Evolutionary conservation across 2,888 invertebrate species (phyloP).

Genomic region (Merodon equestris): DNA sequence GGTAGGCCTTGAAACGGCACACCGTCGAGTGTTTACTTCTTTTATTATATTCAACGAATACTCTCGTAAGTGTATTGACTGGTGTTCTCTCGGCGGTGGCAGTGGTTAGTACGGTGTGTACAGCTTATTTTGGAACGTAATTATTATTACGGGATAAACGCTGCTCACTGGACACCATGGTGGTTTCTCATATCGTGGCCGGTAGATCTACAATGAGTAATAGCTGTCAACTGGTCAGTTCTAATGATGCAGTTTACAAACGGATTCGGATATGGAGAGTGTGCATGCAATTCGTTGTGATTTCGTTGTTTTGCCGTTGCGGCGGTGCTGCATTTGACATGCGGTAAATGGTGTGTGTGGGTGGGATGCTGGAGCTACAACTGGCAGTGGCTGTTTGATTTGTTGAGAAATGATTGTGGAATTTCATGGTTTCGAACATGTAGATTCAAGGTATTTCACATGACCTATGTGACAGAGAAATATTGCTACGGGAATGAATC

Average conservation of each 20-base stretch:
- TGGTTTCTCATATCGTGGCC: conserved; percentile 58
- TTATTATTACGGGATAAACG: conserved; percentile 65
- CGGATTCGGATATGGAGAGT: conserved; percentile 30
- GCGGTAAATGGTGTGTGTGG: conserved; percentile 44
- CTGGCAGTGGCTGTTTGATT: conserved; percentile 35
- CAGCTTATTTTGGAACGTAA: conserved; percentile 62
- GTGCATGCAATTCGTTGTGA: conserved; percentile 3
- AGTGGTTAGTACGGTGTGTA: conserved; percentile 14
- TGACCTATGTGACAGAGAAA: conserved; percentile 62
- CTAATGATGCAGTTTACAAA: conserved; percentile 68
- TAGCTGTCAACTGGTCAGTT: conserved; percentile 68
- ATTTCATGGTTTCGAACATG: conserved; percentile 49
- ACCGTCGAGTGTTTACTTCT: conserved; percentile 54
- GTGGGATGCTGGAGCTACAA: conserved; percentile 54
- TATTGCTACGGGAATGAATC: conserved; percentile 50
- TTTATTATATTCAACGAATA: conserved; percentile 58
- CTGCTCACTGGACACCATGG: conserved; percentile 57
- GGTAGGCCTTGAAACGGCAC: conserved; percentile 60
- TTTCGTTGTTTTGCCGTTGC: conserved; percentile 31
- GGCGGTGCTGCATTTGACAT: conserved; percentile 23
- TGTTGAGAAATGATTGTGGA: conserved; percentile 61
- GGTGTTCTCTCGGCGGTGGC: not conserved
- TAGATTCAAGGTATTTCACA: conserved; percentile 39
- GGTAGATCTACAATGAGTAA: conserved; percentile 68
- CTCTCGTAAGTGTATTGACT: conserved; percentile 24